Evolutionary conservation across 2,113 vertebrate species (phyloP).

Genomic region (Pandion haliaetus): DNA sequence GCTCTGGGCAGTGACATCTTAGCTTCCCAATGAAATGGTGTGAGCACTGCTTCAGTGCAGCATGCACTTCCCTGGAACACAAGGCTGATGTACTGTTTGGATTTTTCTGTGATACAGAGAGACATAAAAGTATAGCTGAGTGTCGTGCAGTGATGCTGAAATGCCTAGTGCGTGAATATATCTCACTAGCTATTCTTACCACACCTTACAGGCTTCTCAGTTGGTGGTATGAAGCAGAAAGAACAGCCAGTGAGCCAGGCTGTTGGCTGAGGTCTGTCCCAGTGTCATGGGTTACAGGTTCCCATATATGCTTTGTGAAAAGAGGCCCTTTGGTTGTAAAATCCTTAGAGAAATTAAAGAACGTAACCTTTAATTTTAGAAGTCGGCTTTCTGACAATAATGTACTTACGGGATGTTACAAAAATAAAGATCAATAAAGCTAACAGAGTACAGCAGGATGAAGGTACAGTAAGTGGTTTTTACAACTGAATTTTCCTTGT

Average conservation of each 20-base stretch:
- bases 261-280: not conserved
- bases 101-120: not conserved
- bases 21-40: not conserved
- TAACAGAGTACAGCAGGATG: not conserved
- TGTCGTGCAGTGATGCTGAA: not conserved
- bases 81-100: not conserved
- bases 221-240: not conserved
- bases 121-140: not conserved
- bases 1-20: not conserved
- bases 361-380: not conserved
- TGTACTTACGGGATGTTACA: not conserved
- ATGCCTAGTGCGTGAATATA: not conserved
- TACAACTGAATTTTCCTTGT: not conserved
- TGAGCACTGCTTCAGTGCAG: not conserved
- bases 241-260: not conserved
- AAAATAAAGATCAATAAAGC: not conserved
- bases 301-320: not conserved
- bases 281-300: not conserved
- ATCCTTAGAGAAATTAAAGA: not conserved
- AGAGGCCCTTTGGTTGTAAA: not conserved
- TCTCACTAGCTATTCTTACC: not conserved
- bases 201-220: not conserved
- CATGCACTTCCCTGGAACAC: not conserved
- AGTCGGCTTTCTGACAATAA: not conserved
- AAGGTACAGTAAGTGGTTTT: not conserved